Conservation (phyloP, 1,140 invertebrate species). For the Drosophila ambigua region DNA sequence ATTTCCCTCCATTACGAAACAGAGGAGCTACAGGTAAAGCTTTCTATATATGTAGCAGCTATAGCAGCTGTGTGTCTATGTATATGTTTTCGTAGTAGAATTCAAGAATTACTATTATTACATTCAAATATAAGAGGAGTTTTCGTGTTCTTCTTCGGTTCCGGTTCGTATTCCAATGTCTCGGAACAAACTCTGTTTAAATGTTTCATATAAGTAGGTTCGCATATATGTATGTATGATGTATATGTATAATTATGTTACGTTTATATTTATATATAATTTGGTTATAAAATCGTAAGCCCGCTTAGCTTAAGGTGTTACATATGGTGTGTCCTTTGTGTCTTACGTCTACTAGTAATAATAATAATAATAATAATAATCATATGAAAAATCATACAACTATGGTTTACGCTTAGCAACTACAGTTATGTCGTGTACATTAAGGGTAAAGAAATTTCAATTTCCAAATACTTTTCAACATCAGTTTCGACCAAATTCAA, state of each 20-base stretch:
- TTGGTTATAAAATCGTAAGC: slow-evolving; percentile 81
- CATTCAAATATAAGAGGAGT: slow-evolving; percentile 18
- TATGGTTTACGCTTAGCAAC: slow-evolving; percentile 28
- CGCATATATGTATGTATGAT: slow-evolving; percentile 32
- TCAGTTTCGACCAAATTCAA: slow-evolving; percentile 63
- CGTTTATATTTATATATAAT: slow-evolving; percentile 54
- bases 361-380: slow-evolving; percentile 50
- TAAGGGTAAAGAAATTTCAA: slow-evolving; percentile 68
- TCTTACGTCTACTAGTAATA: slow-evolving; percentile 34
- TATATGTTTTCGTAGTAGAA: slow-evolving; percentile 8
- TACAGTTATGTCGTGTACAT: slow-evolving; percentile 38
- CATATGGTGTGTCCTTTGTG: slow-evolving; percentile 55
- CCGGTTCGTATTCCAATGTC: slow-evolving; percentile 5
- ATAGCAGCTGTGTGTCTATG: slow-evolving; percentile 13
- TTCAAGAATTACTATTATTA: slow-evolving; percentile 34
- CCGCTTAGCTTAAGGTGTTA: slow-evolving; percentile 62
- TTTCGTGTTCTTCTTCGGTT: slow-evolving; percentile 5
- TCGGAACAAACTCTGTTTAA: slow-evolving; percentile 26
- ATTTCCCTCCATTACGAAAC: slow-evolving; percentile 19
- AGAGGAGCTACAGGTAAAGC: slow-evolving; percentile 50
- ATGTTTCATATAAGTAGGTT: slow-evolving; percentile 37
- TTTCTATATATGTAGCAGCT: slow-evolving; percentile 31
- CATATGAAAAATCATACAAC: slow-evolving; percentile 56
- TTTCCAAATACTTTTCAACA: slow-evolving; percentile 78
- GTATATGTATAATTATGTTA: slow-evolving; percentile 52